Percentiles rank a stretch among this genome's conserved stretches.
Evolutionary conservation across 2,113 vertebrate species (phyloP).

Genomic region (Eptesicus fuscus): DNA sequence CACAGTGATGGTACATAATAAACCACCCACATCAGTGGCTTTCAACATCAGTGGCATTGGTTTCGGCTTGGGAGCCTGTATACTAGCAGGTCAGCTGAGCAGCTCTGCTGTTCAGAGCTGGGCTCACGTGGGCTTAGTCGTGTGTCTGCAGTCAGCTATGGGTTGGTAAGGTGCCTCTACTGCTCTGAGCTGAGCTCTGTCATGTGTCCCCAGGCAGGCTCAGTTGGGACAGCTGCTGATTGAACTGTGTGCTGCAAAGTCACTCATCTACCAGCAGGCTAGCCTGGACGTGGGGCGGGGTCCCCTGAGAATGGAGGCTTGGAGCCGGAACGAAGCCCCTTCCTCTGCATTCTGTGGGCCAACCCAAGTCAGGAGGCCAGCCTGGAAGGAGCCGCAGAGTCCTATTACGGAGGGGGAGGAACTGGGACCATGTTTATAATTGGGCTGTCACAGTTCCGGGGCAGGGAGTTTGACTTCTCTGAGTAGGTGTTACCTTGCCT

Average conservation of each 20-base stretch:
- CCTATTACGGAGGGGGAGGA: background rate
- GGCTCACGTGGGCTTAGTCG: accelerated
- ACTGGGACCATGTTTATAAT: background rate
- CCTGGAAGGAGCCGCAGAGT: background rate
- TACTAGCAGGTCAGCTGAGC: background rate
- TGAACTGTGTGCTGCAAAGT: background rate
- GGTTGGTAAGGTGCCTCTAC: accelerated
- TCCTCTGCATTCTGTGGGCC: background rate
- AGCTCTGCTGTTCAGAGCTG: background rate
- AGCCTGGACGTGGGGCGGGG: background rate
- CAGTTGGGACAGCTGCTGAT: background rate
- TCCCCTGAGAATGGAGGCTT: background rate
- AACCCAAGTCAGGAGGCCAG: background rate
- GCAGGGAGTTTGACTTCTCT: background rate
- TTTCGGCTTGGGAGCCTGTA: background rate
- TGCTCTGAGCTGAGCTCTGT: background rate
- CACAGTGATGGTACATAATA: background rate
- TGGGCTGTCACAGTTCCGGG: background rate
- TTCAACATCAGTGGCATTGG: background rate
- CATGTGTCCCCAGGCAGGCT: background rate
- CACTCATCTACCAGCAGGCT: background rate
- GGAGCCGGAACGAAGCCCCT: background rate
- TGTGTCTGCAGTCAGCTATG: accelerated
- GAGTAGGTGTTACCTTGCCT: background rate
- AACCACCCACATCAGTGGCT: background rate